Conservation (phyloP, 2,888 invertebrate genomes). For the Drosophila birchii region DNA sequence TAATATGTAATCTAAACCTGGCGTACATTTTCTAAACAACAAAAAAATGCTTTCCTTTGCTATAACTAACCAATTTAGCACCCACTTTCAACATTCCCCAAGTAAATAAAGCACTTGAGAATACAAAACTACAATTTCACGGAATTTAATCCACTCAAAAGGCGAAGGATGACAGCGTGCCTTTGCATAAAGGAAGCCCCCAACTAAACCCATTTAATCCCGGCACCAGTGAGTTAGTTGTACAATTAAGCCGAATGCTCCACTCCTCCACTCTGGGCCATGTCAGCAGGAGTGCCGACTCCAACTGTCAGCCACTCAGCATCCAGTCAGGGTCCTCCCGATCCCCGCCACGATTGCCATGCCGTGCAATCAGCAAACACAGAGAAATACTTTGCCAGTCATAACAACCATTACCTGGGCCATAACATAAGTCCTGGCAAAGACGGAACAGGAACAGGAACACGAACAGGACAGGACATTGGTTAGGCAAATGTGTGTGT, state of each 20-base stretch:
- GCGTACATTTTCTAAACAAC: neutral
- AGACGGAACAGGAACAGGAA: conserved; percentile 11
- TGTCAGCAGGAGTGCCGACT: conserved; percentile 16
- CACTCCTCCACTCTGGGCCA: conserved; percentile 11
- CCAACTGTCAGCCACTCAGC: conserved; percentile 28
- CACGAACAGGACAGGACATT: conserved; percentile 13
- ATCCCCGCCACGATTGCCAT: neutral
- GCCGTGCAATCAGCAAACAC: conserved; percentile 30
- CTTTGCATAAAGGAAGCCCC: conserved; percentile 17
- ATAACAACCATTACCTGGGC: conserved; percentile 52
- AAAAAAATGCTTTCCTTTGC: neutral
- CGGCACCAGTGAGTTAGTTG: conserved; percentile 23
- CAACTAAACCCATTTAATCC: conserved; percentile 33
- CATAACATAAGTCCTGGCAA: conserved; percentile 37
- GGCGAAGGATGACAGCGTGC: conserved; percentile 1
- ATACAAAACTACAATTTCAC: conserved; percentile 6
- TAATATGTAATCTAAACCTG: neutral
- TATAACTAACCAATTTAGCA: conserved; percentile 10
- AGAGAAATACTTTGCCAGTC: conserved; percentile 44
- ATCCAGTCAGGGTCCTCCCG: neutral
- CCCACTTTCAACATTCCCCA: conserved; percentile 1
- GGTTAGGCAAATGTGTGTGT: conserved; percentile 35
- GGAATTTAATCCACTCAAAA: conserved; percentile 16
- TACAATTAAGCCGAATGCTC: conserved; percentile 23
- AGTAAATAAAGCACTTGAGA: conserved; percentile 16